Percentiles rank a stretch among this genome's conserved stretches.
Conservation (phyloP, 2,797 vertebrate species). For the Parotocinclus haroldoi region DNA sequence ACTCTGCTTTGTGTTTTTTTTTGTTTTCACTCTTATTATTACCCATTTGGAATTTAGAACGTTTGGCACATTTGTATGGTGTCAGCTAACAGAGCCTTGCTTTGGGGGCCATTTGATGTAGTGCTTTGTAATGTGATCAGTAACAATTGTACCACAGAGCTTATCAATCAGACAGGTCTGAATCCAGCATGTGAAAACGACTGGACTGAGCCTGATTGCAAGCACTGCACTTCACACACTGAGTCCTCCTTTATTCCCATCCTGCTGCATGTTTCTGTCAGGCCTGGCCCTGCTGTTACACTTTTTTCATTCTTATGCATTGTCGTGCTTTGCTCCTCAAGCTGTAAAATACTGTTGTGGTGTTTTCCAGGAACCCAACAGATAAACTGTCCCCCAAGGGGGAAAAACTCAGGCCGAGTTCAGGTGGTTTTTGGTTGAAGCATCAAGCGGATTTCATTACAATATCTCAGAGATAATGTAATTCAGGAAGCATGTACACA, state of each 20-base stretch:
- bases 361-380: too few relatives aligned
- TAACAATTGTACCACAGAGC: slow-evolving; percentile 7
- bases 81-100: slow-evolving; percentile 41
- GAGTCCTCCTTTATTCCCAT: not conserved
- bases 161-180: slow-evolving; percentile 12
- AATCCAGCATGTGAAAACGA: not conserved
- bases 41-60: slow-evolving; percentile 42
- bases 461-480: too few relatives aligned
- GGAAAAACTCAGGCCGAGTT: too few relatives aligned
- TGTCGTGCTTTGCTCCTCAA: too few relatives aligned
- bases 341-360: too few relatives aligned
- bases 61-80: slow-evolving; percentile 44
- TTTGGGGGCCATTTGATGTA: slow-evolving; percentile 31
- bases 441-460: too few relatives aligned
- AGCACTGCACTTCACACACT: not conserved
- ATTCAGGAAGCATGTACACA: too few relatives aligned
- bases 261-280: not conserved
- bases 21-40: slow-evolving; percentile 28
- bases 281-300: not conserved
- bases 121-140: slow-evolving; percentile 31
- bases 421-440: too few relatives aligned
- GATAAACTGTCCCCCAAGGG: too few relatives aligned
- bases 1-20: slow-evolving; percentile 4
- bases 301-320: too few relatives aligned
- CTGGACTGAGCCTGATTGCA: not conserved